Evolutionary conservation across 2,888 invertebrate species (phyloP).

Genomic region (Stegophylla sp.): DNA sequence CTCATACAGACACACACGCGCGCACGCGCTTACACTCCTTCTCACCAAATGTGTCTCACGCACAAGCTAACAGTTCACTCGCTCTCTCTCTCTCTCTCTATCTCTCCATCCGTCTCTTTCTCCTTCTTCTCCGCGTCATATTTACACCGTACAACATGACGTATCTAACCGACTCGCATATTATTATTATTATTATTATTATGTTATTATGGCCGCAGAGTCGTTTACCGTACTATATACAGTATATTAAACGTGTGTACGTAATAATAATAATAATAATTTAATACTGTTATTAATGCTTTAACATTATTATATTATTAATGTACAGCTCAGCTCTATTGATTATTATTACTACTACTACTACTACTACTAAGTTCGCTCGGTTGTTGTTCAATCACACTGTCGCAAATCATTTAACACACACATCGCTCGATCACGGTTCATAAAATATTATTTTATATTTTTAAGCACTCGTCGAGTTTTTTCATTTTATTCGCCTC

Average conservation of each 20-base stretch:
- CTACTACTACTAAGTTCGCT: no score
- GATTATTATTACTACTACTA: not conserved
- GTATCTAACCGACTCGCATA: not conserved
- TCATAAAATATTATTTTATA: not conserved
- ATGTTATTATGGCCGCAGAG: no score
- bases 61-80: not conserved
- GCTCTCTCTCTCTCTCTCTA: not conserved
- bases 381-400: not conserved
- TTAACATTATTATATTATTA: not conserved
- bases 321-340: not conserved
- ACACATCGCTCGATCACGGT: not conserved
- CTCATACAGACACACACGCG: not conserved
- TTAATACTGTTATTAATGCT: no score
- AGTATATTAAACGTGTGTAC: no score
- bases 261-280: no score
- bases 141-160: not conserved
- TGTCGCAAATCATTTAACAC: not conserved
- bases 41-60: not conserved
- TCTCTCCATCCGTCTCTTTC: not conserved
- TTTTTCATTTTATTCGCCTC: no score
- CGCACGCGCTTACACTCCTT: no score
- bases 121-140: not conserved
- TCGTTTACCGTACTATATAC: no score
- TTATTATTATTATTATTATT: no score
- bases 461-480: no score